These are phyloP conservation scores for Elephantulus edwardii DNA, from an alignment of 2,113 vertebrate species.

Conservation along the genomic window DNA sequence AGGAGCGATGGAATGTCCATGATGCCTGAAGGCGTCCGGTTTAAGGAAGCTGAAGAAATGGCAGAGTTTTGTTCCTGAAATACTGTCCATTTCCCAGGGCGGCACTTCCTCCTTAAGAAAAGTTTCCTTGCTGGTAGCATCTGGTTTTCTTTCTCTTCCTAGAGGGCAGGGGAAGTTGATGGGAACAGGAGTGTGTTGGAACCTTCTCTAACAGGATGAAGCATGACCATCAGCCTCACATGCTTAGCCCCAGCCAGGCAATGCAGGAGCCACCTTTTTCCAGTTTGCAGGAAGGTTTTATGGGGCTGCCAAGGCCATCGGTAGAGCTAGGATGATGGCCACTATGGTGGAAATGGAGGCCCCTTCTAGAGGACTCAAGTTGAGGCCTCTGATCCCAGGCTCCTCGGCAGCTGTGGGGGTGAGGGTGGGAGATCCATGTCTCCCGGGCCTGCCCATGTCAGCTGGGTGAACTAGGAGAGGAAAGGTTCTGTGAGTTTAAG, in stretches of 20 bases:
- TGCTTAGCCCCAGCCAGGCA: background rate
- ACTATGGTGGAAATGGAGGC: background rate
- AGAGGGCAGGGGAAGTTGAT: background rate
- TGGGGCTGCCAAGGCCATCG: fast-evolving
- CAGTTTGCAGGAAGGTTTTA: background rate
- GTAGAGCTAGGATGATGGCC: background rate
- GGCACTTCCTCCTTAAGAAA: background rate
- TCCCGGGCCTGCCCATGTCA: background rate
- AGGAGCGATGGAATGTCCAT: fast-evolving
- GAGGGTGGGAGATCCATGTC: background rate
- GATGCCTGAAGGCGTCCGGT: background rate
- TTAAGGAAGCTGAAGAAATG: background rate
- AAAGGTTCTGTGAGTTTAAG: background rate
- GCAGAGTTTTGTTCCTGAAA: background rate
- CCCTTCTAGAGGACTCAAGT: background rate
- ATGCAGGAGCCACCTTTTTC: background rate
- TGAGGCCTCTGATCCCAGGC: background rate
- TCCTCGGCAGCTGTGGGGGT: background rate
- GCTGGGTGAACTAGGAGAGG: fast-evolving
- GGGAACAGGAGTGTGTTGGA: background rate
- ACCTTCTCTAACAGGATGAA: background rate
- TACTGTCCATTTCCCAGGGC: background rate
- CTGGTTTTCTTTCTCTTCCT: conserved; percentile 17
- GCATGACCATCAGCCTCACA: background rate
- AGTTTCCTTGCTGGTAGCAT: background rate